These are phyloP conservation scores for Mactra quadrangularis DNA, from an alignment of 1,140 invertebrate genomes.

Conservation along the genomic window DNA sequence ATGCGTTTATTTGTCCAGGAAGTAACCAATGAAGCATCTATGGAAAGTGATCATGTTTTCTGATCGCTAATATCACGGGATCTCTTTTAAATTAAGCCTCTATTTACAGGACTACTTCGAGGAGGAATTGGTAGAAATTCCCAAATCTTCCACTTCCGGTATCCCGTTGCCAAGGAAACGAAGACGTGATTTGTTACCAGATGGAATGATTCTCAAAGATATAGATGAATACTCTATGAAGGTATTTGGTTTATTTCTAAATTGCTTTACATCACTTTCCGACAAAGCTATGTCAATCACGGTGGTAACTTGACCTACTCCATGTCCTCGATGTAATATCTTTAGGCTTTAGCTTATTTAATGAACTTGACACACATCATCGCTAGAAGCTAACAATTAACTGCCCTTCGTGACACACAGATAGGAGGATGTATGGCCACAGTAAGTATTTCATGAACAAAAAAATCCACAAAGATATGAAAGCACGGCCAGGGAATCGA, in stretches of 20 bases:
- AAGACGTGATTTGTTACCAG: constrained; percentile 19
- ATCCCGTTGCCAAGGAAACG: constrained; percentile 12
- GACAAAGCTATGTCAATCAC: neutral
- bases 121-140: constrained; percentile 1
- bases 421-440: neutral
- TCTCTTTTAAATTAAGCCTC: neutral
- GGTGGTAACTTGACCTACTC: neutral
- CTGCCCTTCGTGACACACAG: too few relatives aligned
- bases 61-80: neutral
- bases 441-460: neutral
- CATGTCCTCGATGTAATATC: neutral
- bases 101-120: neutral
- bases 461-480: too few relatives aligned
- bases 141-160: constrained; percentile 6
- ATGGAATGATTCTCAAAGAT: constrained; percentile 18
- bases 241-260: neutral
- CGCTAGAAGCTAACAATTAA: too few relatives aligned
- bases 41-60: neutral
- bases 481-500: too few relatives aligned
- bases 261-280: neutral
- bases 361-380: neutral
- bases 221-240: constrained; percentile 49
- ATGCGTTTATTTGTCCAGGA: neutral
- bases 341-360: neutral
- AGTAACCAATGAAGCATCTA: neutral